A percentile compares a stretch with the other conserved stretches of the same genome.
Conservation (phyloP, 2,888 invertebrate species). For the Atherix ibis region DNA sequence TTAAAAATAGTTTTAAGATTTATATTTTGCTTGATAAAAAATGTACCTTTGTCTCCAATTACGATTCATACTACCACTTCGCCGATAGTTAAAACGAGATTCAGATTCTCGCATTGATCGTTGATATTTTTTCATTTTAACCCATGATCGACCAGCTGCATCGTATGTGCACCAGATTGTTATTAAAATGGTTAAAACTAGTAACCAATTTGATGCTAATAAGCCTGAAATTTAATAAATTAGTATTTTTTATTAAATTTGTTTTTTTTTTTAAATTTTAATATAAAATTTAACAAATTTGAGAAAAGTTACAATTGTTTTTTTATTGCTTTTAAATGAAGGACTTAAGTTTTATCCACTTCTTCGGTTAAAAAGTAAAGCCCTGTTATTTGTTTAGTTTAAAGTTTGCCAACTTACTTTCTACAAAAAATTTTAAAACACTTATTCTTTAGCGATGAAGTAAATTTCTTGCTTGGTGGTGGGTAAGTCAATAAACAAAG, state of each 20-base stretch:
- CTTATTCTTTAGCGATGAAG: too few relatives aligned
- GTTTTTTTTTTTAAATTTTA: too few relatives aligned
- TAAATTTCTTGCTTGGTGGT: too few relatives aligned
- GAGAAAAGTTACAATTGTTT: neutral
- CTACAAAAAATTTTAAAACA: too few relatives aligned
- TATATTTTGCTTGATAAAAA: neutral
- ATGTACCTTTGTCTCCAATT: slow-evolving; percentile 70
- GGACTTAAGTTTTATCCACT: neutral
- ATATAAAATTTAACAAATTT: too few relatives aligned
- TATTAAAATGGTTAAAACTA: slow-evolving; percentile 52
- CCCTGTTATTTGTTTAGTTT: too few relatives aligned
- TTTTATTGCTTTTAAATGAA: neutral
- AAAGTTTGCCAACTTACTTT: too few relatives aligned
- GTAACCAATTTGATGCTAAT: slow-evolving; percentile 62
- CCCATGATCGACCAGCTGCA: slow-evolving; percentile 76
- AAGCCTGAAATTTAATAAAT: slow-evolving; percentile 37
- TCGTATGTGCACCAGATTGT: slow-evolving; percentile 79
- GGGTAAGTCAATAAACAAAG: too few relatives aligned
- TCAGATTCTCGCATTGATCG: slow-evolving; percentile 63
- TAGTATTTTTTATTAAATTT: neutral
- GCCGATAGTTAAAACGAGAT: slow-evolving; percentile 56
- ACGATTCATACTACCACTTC: slow-evolving; percentile 58
- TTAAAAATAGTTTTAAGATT: neutral
- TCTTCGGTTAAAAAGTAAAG: too few relatives aligned
- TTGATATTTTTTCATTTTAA: slow-evolving; percentile 78